phyloP scores from a whole-genome alignment of 2,113 vertebrate genomes.

The Tenrec ecaudatus region DNA sequence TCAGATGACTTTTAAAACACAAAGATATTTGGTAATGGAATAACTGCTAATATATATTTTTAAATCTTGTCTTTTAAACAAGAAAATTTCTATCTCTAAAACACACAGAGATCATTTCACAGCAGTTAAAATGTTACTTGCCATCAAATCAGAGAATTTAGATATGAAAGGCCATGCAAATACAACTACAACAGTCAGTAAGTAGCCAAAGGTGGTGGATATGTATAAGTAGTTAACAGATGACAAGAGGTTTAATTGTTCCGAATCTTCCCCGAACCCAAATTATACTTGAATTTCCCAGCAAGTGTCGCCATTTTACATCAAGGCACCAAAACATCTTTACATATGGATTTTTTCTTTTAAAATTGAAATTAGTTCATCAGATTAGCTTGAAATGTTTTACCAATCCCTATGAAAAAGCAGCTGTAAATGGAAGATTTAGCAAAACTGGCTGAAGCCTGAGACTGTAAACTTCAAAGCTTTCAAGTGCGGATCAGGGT shows the following conservation, averaged over 20 bases:
- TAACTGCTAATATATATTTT: not conserved
- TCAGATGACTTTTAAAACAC: not conserved
- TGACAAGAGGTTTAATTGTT: not conserved
- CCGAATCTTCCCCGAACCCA: not conserved
- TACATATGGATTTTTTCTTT: not conserved
- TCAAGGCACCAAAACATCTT: not conserved
- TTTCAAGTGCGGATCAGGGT: not conserved
- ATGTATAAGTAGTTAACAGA: not conserved
- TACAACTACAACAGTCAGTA: not conserved
- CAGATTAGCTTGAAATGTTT: not conserved
- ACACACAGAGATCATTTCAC: not conserved
- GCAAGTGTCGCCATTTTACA: not conserved
- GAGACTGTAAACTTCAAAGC: not conserved
- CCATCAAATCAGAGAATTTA: not conserved
- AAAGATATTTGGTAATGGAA: constrained; percentile 26
- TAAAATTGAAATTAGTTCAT: not conserved
- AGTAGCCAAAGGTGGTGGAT: not conserved
- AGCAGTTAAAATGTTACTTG: constrained; percentile 40
- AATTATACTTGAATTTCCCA: not conserved
- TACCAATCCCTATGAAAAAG: not conserved
- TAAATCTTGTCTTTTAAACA: not conserved
- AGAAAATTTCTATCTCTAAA: not conserved
- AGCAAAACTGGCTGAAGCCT: not conserved
- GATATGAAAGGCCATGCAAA: not conserved
- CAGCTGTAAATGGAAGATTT: not conserved